Evolutionary conservation across 2,888 invertebrate genomes (phyloP), one percentile per base, ranked within the genome.

Genomic region (Leucophora obtusa): DNA sequence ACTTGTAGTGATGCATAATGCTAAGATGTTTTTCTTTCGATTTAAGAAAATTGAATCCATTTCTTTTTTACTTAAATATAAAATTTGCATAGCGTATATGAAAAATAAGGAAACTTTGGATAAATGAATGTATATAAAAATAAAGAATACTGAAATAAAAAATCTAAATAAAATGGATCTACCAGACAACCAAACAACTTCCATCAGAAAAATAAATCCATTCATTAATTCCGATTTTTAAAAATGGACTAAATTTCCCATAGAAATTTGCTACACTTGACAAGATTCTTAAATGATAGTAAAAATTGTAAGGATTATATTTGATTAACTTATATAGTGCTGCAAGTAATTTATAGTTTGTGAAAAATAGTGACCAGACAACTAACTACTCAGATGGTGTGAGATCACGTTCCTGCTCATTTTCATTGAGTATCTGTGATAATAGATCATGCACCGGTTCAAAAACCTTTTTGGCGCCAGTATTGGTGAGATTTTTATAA

Each of bases 401-500:
- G 85, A 94, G 91, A 90, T 94, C 94, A 89, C 93, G 94, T 90
- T 95, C 95, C 51, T 92, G 92, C 90, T 95, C 94, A 70, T 94
- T 94, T 91, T 95, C 96, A 85, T 92, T 93, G 69, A 96, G 91
- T 85, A 96, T 92, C 90, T 96, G 96, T 82, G 94, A 92, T 18
- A 96, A 91, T 82, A 96, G 91, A 89, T 96, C 96, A 89, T 95
- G 93, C 63, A 96, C 94, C 18, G 96, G 95, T 90, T 96, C 96
- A 89, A 96, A 96, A 10, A 95, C 95, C 90, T 97, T 97, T 86
- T 93, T 93, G 89, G 96, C 96, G 69, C 97, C 97, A 63, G 94
- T 93, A 90, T 95, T 95, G 1, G 96, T 97, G 78, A 97, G 92
- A 87, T 96, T 95, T 63, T 97, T 93, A 90, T 96, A 98, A 90